Conservation (phyloP, 37 sponge, comb jelly and placozoan genomes). For the Chondrosia reniformis region DNA sequence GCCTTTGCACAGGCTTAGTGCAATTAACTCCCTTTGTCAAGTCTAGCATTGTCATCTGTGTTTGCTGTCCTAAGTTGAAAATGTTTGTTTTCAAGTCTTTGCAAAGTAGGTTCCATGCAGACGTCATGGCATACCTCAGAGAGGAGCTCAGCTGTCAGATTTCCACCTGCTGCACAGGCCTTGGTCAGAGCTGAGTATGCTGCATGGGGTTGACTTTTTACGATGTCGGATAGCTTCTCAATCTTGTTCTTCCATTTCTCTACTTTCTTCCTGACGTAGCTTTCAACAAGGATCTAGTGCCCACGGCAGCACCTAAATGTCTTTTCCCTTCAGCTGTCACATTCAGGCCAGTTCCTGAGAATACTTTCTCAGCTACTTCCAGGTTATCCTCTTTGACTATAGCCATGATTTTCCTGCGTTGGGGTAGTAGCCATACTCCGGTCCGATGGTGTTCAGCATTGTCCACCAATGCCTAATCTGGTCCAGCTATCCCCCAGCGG, state of each 20-base stretch:
- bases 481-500: background rate
- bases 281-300: background rate
- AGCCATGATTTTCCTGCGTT: background rate
- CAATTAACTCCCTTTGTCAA: no score
- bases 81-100: no score
- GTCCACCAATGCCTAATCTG: background rate
- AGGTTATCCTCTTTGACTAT: background rate
- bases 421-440: background rate
- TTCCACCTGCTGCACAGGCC: background rate
- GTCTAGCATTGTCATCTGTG: no score
- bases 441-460: background rate
- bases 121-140: no score
- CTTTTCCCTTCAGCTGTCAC: background rate
- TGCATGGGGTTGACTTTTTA: background rate
- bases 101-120: no score
- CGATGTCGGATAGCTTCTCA: background rate
- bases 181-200: background rate
- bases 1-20: no score
- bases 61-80: no score
- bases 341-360: background rate
- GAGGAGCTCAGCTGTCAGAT: no score
- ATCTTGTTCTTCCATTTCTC: background rate
- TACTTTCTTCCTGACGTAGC: background rate
- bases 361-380: background rate
- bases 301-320: background rate